These are phyloP conservation scores for Rhinella marina DNA, from an alignment of 2,797 vertebrate species.

Conservation along the genomic window DNA sequence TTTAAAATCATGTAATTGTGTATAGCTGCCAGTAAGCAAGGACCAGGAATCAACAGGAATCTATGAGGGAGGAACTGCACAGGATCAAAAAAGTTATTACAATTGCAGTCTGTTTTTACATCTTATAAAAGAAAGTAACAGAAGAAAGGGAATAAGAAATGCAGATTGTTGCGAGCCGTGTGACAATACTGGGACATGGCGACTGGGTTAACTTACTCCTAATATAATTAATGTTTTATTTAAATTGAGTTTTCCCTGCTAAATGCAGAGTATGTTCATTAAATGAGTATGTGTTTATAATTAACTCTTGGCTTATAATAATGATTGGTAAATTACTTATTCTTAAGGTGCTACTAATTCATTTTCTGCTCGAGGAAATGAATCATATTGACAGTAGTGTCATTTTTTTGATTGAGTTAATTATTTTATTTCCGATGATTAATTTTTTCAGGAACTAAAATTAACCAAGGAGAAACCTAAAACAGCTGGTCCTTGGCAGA, in stretches of 20 bases:
- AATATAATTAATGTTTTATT: slow-evolving; percentile 15
- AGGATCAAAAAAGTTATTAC: background rate
- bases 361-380: slow-evolving; percentile 27
- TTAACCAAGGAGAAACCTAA: slow-evolving; percentile 4
- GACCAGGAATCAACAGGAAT: background rate
- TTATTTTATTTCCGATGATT: slow-evolving; percentile 31
- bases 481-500: background rate
- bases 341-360: slow-evolving; percentile 21
- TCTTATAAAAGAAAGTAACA: background rate
- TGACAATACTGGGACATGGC: background rate
- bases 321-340: slow-evolving; percentile 35
- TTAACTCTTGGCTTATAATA: slow-evolving; percentile 7
- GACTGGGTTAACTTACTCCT: background rate
- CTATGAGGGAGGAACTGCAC: background rate
- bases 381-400: slow-evolving; percentile 26
- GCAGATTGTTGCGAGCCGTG: background rate
- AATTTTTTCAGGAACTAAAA: background rate
- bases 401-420: slow-evolving; percentile 19
- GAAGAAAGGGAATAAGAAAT: background rate
- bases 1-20: too few relatives aligned
- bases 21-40: background rate
- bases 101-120: background rate
- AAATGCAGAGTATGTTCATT: background rate
- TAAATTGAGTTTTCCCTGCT: background rate
- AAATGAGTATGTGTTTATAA: background rate